Evolutionary conservation across 1,140 invertebrate species (phyloP).

Genomic region (Cydia strobilella): DNA sequence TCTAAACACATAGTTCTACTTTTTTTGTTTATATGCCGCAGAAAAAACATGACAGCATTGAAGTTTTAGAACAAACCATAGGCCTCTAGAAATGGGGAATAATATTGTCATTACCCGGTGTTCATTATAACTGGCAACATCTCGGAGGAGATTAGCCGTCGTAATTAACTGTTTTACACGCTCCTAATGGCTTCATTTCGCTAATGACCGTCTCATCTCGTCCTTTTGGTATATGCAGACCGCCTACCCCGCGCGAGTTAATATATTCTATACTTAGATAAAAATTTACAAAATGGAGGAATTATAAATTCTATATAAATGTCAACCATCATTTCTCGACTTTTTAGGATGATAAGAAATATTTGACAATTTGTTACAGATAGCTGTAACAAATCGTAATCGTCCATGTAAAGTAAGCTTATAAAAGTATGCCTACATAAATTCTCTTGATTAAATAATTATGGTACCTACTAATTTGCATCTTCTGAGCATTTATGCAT

Average conservation of each 20-base stretch:
- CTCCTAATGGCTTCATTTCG: slow-evolving; percentile 73
- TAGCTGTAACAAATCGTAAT: no score
- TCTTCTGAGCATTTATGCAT: no score
- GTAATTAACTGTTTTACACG: slow-evolving; percentile 77
- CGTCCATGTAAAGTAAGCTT: no score
- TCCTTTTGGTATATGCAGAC: slow-evolving; percentile 49
- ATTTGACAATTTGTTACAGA: neutral
- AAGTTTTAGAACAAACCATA: neutral
- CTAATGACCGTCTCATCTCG: slow-evolving; percentile 67
- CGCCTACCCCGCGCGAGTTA: slow-evolving; percentile 35
- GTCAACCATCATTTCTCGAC: neutral
- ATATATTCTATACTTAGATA: slow-evolving; percentile 35
- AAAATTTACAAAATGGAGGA: slow-evolving; percentile 5
- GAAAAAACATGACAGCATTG: neutral
- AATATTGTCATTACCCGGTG: slow-evolving; percentile 48
- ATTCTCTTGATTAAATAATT: no score
- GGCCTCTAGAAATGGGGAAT: slow-evolving; percentile 20
- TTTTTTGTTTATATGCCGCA: neutral
- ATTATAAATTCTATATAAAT: neutral
- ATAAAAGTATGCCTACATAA: no score
- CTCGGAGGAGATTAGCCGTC: slow-evolving; percentile 54
- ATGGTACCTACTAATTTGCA: no score
- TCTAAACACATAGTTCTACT: no score
- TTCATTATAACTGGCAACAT: slow-evolving; percentile 45
- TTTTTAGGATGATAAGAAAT: neutral